These are phyloP conservation scores for Xanthorhoe designata DNA, from an alignment of 2,888 invertebrate species.

Conservation along the genomic window DNA sequence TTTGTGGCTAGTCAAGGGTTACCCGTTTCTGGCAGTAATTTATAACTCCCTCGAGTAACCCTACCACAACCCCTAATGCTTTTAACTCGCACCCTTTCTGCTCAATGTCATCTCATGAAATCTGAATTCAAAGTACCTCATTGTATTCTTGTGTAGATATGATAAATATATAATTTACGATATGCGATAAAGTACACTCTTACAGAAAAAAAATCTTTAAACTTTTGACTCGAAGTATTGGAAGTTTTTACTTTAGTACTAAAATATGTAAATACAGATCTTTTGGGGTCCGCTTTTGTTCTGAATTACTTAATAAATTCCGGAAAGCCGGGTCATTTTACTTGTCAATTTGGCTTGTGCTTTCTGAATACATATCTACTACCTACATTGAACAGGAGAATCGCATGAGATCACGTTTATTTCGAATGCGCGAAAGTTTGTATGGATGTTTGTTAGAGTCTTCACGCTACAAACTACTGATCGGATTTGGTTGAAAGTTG, in stretches of 20 bases:
- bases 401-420: conserved; percentile 4
- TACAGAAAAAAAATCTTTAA: neutral
- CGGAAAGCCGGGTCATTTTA: conserved; percentile 9
- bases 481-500: too few relatives aligned
- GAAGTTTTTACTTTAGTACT: neutral
- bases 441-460: too few relatives aligned
- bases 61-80: conserved; percentile 24
- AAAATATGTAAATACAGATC: neutral
- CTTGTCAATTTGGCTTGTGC: conserved; percentile 7
- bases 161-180: too few relatives aligned
- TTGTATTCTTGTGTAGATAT: conserved; percentile 8
- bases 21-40: conserved; percentile 38
- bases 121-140: conserved; percentile 25
- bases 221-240: neutral
- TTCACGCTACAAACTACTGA: too few relatives aligned
- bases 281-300: neutral
- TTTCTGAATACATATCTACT: neutral
- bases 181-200: conserved; percentile 5
- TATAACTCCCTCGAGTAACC: conserved; percentile 37
- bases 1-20: conserved; percentile 29
- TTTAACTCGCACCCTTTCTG: conserved; percentile 29
- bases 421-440: neutral
- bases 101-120: conserved; percentile 26
- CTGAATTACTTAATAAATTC: conserved; percentile 18
- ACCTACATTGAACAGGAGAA: neutral